Evolutionary conservation across 2,888 invertebrate genomes (phyloP).

Genomic region (Cheilosia vernalis): DNA sequence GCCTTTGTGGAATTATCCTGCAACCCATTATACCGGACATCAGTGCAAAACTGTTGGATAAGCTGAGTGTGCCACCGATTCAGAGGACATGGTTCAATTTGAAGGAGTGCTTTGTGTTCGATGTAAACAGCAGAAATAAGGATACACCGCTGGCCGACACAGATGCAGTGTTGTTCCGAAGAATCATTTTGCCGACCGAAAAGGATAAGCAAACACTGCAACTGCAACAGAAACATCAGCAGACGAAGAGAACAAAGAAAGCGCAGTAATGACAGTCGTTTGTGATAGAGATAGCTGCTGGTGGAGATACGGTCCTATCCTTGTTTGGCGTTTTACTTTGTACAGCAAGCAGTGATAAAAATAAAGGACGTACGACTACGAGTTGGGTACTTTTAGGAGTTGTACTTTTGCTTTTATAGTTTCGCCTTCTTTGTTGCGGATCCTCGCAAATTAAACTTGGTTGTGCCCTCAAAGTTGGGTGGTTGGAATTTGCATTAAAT

Average conservation of each 20-base stretch:
- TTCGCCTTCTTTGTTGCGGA: conserved; percentile 25
- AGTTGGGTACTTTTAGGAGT: conserved; percentile 6
- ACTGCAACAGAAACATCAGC: conserved; percentile 46
- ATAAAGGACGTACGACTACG: neutral
- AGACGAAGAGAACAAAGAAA: conserved; percentile 60
- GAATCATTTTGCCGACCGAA: conserved; percentile 78
- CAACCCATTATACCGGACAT: conserved; percentile 94
- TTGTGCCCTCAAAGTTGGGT: neutral
- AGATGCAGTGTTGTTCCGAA: conserved; percentile 80
- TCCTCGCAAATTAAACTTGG: neutral
- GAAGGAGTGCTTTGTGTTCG: conserved; percentile 78
- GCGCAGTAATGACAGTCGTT: conserved; percentile 40
- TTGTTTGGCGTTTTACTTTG: conserved; percentile 1
- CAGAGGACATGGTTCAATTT: conserved; percentile 85
- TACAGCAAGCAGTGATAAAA: conserved; percentile 9
- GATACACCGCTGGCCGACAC: conserved; percentile 66
- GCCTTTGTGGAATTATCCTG: conserved; percentile 91
- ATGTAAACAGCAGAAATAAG: conserved; percentile 49
- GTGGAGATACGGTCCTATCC: neutral
- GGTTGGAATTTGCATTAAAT: neutral
- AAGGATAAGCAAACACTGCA: conserved; percentile 48
- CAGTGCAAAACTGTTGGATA: conserved; percentile 88
- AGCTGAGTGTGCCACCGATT: conserved; percentile 85
- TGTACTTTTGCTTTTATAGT: conserved; percentile 36
- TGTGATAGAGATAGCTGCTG: neutral